A percentile compares a stretch with the other conserved stretches of the same genome.
These are phyloP conservation scores for Eumacrocentrus americanus DNA, from an alignment of 2,888 invertebrate species.

Conservation along the genomic window DNA sequence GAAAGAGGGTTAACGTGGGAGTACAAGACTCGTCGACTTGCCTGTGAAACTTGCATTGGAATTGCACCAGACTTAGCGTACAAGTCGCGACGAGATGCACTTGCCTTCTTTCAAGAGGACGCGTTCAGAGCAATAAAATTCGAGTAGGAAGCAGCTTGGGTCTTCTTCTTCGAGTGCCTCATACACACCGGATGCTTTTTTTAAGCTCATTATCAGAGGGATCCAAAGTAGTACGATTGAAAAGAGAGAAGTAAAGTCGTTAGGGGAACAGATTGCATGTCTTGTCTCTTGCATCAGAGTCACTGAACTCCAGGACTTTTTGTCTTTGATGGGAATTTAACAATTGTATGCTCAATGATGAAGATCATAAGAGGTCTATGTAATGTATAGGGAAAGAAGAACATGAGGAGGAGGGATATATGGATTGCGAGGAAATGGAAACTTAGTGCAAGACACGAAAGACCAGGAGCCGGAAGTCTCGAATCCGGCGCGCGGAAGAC, in stretches of 20 bases:
- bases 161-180: background rate
- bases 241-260: constrained; percentile 8
- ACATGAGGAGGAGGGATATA: background rate
- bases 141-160: background rate
- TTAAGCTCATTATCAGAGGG: background rate
- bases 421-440: constrained; percentile 1
- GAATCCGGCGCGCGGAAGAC: constrained; percentile 39
- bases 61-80: background rate
- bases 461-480: constrained; percentile 37
- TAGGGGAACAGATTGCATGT: constrained; percentile 17
- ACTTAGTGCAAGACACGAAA: constrained; percentile 11
- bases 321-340: constrained; percentile 23
- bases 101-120: background rate
- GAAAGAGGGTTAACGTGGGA: constrained; percentile 33
- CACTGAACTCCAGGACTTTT: constrained; percentile 19
- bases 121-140: background rate
- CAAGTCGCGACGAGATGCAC: background rate
- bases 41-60: constrained; percentile 8
- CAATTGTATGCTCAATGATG: constrained; percentile 20
- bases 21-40: constrained; percentile 15
- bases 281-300: background rate
- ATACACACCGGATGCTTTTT: constrained; percentile 11
- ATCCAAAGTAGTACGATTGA: constrained; percentile 12
- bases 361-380: constrained; percentile 9
- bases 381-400: too few relatives aligned